These are phyloP conservation scores for Pelagia noctiluca DNA, from an alignment of 30 jellyfish, hydroid and myxozoan species.

Conservation along the genomic window DNA sequence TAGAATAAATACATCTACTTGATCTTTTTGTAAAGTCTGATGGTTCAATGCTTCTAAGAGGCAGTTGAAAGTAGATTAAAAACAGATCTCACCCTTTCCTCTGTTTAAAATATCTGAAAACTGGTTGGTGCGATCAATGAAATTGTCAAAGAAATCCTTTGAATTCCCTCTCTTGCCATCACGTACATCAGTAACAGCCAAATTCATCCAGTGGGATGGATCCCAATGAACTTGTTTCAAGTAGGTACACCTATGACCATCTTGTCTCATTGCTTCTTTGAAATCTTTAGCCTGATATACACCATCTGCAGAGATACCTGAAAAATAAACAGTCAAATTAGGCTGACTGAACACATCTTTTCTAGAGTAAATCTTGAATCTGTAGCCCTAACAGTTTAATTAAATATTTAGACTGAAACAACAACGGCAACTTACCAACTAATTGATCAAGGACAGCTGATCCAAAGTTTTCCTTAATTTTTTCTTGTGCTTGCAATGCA, in stretches of 20 bases:
- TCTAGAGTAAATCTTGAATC: too few species aligned
- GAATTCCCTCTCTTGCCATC: background rate
- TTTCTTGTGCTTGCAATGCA: background rate
- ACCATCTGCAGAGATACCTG: conserved; percentile 32
- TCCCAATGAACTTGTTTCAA: background rate
- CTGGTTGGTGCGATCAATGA: background rate
- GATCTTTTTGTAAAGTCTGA: too few species aligned
- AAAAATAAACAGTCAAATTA: background rate
- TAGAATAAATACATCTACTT: too few species aligned
- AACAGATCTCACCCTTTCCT: conserved; percentile 1
- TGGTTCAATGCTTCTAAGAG: too few species aligned
- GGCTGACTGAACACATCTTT: too few species aligned
- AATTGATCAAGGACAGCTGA: background rate
- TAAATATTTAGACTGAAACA: too few species aligned
- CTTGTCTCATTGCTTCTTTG: conserved; percentile 4
- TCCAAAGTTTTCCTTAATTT: background rate
- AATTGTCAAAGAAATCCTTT: background rate
- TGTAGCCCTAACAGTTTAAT: too few species aligned
- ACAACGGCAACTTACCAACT: background rate
- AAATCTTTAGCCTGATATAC: conserved; percentile 13
- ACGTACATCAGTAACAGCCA: background rate
- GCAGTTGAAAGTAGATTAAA: too few species aligned
- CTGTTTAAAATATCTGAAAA: background rate
- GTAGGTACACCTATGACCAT: background rate
- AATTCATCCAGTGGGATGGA: too few species aligned